Evolutionary conservation across 1,140 invertebrate genomes (phyloP).

Genomic region (Scaptomyza montana): DNA sequence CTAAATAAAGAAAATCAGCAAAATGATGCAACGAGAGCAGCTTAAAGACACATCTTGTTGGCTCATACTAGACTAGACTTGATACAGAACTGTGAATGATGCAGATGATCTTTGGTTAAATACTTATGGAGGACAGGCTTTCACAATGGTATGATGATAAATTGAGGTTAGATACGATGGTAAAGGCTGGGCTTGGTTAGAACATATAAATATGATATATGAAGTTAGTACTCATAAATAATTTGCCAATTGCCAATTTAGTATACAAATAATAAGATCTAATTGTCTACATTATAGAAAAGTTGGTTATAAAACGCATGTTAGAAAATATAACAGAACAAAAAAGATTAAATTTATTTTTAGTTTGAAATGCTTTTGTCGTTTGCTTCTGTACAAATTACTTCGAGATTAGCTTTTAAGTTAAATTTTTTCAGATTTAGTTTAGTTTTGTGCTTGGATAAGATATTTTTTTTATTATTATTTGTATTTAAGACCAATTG

Average conservation of each 20-base stretch:
- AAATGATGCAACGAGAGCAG: slow-evolving; percentile 6
- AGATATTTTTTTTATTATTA: slow-evolving; percentile 8
- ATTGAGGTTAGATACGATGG: slow-evolving; percentile 13
- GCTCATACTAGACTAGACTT: slow-evolving; percentile 28
- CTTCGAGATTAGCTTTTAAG: slow-evolving; percentile 15
- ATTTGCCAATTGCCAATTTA: slow-evolving; percentile 50
- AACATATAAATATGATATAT: slow-evolving; percentile 42
- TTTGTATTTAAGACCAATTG: slow-evolving; percentile 69
- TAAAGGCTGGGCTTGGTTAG: slow-evolving; percentile 4
- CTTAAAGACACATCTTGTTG: slow-evolving; percentile 1
- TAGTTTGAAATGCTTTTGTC: slow-evolving; percentile 40
- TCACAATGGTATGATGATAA: slow-evolving; percentile 17
- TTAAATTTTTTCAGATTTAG: slow-evolving; percentile 38
- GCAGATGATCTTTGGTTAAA: slow-evolving; percentile 28
- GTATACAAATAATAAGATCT: slow-evolving; percentile 36
- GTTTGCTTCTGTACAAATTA: slow-evolving; percentile 47
- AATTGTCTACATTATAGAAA: slow-evolving; percentile 34
- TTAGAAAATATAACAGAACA: slow-evolving; percentile 1
- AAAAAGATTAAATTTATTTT: slow-evolving; percentile 12
- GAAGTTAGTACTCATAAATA: slow-evolving; percentile 45
- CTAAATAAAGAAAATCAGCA: slow-evolving; percentile 2
- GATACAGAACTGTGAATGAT: slow-evolving; percentile 37
- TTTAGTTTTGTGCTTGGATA: slow-evolving; percentile 50
- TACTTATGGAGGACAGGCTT: slow-evolving; percentile 13
- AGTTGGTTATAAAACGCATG: slow-evolving; percentile 17